Conservation (phyloP, 2,113 vertebrate species). For the Symphodus melops region DNA sequence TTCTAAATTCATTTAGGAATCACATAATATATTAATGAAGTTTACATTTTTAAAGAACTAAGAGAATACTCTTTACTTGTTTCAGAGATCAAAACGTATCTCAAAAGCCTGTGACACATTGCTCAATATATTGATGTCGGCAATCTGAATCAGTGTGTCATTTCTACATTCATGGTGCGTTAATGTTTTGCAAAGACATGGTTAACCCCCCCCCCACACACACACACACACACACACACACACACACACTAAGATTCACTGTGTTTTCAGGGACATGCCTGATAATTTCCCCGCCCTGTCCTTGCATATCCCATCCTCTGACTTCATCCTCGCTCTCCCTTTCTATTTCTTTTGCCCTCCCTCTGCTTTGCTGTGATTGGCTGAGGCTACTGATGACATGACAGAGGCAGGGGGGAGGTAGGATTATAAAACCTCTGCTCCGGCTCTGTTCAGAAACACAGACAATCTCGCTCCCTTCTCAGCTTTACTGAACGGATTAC, state of each 20-base stretch:
- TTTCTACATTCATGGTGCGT: background rate
- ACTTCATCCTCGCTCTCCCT: background rate
- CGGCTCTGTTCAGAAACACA: slow-evolving; percentile 49
- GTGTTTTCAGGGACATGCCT: slow-evolving; percentile 31
- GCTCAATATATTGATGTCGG: background rate
- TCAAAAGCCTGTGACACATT: background rate
- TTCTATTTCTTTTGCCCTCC: background rate
- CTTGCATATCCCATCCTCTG: slow-evolving; percentile 24
- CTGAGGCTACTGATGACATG: slow-evolving; percentile 64
- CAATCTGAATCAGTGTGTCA: background rate
- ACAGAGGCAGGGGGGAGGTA: slow-evolving; percentile 44
- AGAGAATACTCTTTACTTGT: background rate
- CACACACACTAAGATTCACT: too few relatives aligned
- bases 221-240: too few relatives aligned
- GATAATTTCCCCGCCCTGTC: slow-evolving; percentile 54
- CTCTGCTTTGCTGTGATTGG: slow-evolving; percentile 67
- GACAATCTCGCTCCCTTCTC: slow-evolving; percentile 33
- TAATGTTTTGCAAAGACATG: slow-evolving; percentile 3
- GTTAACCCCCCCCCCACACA: background rate
- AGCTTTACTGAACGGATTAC: slow-evolving; percentile 64
- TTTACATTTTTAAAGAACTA: background rate
- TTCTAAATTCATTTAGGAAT: too few relatives aligned
- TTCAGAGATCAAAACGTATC: background rate
- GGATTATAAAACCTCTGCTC: slow-evolving; percentile 78
- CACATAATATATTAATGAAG: background rate